Evolutionary conservation across 2,888 invertebrate species (phyloP), one percentile per base, ranked within the genome.

Genomic region (Macrosoma leucophasiata): DNA sequence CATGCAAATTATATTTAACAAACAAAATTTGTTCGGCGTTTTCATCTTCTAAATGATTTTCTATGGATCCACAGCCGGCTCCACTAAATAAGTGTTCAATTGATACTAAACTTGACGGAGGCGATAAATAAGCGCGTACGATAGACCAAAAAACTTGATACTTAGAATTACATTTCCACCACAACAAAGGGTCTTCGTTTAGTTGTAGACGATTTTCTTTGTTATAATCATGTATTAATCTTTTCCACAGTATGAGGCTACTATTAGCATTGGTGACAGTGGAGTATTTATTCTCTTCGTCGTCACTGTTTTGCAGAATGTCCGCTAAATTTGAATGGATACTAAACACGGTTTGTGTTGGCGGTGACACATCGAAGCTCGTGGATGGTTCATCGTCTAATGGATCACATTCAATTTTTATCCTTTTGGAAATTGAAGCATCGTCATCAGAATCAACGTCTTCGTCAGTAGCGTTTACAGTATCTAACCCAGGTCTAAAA

Each of bases 21-120:
- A 33, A 33, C 6, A 33, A 15, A 4, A 33, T 15, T 11, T 22
- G 21, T 20, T 20, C 33, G n/a, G 22, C 21, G 8, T 33, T 33
- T 14, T 33, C 33, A 4, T 9, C 13, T 17, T 22, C 26, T 12
- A 27, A 12, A 12, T 20, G 27, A 22, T 33, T 22, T 21, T 21
- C 21, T 3, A 33, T 3, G 21, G 33, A 26, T 20, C 26, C 33
- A 21, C 26, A 31, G 10, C 39, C 34, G 23, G 30, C 27, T n/a
- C 13, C 29, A 34, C 39, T 35, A 19, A 39, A 31, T 20, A 39
- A 15, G 12, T 39, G 35, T 28, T 39, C 33, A 23, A 27, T 39
- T 34, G 36, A 28, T 13, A 31, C 33, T 19, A 10, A 19, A 20
- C 26, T 19, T 22, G 37, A 24, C 11, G 37, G 37, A 18, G 37